Percentiles rank a stretch among this genome's conserved stretches.
Evolutionary conservation across 2,113 vertebrate species (phyloP).

Genomic region (Orcinus orca): DNA sequence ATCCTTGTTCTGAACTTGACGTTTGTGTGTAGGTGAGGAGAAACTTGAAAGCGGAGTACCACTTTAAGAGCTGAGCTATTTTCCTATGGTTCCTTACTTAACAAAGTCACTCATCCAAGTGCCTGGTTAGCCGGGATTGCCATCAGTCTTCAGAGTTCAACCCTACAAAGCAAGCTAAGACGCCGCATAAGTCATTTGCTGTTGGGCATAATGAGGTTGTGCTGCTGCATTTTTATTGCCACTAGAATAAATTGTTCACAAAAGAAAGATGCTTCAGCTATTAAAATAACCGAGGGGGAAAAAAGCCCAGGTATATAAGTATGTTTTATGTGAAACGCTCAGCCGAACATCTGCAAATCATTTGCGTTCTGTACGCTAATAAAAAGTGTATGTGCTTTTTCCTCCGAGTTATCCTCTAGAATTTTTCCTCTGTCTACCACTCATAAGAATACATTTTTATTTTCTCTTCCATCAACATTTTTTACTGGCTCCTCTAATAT

Average conservation of each 20-base stretch:
- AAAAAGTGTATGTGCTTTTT: slow-evolving; percentile 63
- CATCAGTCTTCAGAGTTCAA: not conserved
- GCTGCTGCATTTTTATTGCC: slow-evolving; percentile 41
- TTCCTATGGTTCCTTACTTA: not conserved
- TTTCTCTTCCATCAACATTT: slow-evolving; percentile 49
- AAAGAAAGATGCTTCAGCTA: slow-evolving; percentile 59
- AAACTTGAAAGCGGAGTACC: not conserved
- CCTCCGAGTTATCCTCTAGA: slow-evolving; percentile 60
- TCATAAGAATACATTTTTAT: slow-evolving; percentile 56
- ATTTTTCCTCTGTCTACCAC: slow-evolving; percentile 50
- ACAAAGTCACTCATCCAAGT: not conserved
- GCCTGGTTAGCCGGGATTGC: not conserved
- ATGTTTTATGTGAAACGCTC: slow-evolving; percentile 62
- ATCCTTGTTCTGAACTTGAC: not conserved
- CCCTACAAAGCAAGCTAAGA: not conserved
- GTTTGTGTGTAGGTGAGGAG: not conserved
- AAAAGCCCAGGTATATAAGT: slow-evolving; percentile 61
- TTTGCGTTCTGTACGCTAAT: slow-evolving; percentile 72
- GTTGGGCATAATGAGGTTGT: slow-evolving; percentile 22
- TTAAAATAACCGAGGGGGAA: slow-evolving; percentile 60
- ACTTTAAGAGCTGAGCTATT: not conserved
- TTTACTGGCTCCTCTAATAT: slow-evolving; percentile 37
- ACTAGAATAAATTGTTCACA: slow-evolving; percentile 64
- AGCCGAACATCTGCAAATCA: slow-evolving; percentile 72
- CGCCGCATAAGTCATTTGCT: not conserved